Evolutionary conservation across 2,113 vertebrate genomes (phyloP).

Genomic region (Misgurnus anguillicaudatus): DNA sequence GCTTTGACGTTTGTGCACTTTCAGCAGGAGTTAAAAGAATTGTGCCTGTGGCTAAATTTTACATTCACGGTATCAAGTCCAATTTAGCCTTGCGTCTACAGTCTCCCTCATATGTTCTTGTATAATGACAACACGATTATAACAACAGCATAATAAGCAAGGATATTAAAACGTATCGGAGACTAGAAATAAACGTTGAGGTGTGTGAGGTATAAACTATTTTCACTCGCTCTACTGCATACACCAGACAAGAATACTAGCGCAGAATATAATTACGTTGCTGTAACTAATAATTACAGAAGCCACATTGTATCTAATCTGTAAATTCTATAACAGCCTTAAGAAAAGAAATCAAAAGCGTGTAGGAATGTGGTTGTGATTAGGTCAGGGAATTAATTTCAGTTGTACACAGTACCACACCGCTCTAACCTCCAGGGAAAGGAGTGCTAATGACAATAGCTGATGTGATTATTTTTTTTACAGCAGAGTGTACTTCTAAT

Average conservation of each 20-base stretch:
- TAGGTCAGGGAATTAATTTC: slow-evolving; percentile 56
- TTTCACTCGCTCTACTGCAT: slow-evolving; percentile 4
- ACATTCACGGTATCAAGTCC: neutral
- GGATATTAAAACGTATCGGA: neutral
- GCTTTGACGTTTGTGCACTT: neutral
- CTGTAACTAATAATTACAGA: slow-evolving; percentile 46
- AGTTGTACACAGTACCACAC: slow-evolving; percentile 42
- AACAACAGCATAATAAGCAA: slow-evolving; percentile 25
- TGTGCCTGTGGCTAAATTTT: slow-evolving; percentile 2
- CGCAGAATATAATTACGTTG: slow-evolving; percentile 44
- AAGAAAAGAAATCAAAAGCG: slow-evolving; percentile 47
- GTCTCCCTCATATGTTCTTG: neutral
- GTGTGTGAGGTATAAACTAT: neutral
- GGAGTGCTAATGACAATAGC: slow-evolving; percentile 53
- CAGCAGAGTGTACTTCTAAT: slow-evolving; percentile 51
- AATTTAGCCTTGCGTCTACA: neutral
- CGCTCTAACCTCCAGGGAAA: slow-evolving; percentile 43
- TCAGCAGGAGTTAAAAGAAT: neutral
- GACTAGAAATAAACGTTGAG: neutral
- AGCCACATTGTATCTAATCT: slow-evolving; percentile 43
- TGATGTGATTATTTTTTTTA: slow-evolving; percentile 57
- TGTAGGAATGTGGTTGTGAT: slow-evolving; percentile 45
- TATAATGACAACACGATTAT: slow-evolving; percentile 10
- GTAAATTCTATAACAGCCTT: slow-evolving; percentile 43
- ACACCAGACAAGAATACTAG: slow-evolving; percentile 19